Evolutionary conservation across 2,888 invertebrate species (phyloP).

Genomic region (Polydrusus cervinus): DNA sequence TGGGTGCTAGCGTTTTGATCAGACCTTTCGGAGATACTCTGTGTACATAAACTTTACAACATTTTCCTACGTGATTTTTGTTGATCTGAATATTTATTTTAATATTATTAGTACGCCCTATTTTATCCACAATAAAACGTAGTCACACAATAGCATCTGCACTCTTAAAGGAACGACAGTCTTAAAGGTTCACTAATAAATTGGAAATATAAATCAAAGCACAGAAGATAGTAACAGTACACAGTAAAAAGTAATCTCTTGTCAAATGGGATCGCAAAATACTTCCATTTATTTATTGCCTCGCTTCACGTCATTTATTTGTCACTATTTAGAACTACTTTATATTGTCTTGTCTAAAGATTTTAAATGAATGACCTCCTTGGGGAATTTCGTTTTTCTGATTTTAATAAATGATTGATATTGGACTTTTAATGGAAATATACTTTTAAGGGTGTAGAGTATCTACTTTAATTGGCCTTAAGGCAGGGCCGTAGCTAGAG

Average conservation of each 20-base stretch:
- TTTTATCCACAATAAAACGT: not conserved
- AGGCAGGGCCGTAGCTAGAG: too few species aligned
- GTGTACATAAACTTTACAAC: too few species aligned
- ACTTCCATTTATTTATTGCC: slow-evolving; percentile 37
- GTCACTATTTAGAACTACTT: slow-evolving; percentile 34
- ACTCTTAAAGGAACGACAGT: not conserved
- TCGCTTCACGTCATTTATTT: slow-evolving; percentile 31
- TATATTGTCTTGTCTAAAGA: slow-evolving; percentile 29
- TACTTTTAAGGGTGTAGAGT: too few species aligned
- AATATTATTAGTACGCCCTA: too few species aligned
- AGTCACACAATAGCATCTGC: not conserved
- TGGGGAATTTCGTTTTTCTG: not conserved
- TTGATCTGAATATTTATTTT: too few species aligned
- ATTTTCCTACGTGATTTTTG: too few species aligned
- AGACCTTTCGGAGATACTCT: too few species aligned
- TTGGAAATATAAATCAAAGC: slow-evolving; percentile 28
- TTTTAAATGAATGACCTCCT: slow-evolving; percentile 29
- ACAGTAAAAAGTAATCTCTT: slow-evolving; percentile 32
- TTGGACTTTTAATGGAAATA: too few species aligned
- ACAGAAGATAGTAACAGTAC: slow-evolving; percentile 19
- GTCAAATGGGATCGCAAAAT: slow-evolving; percentile 31
- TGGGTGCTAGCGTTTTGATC: too few species aligned
- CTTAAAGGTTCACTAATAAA: slow-evolving; percentile 22
- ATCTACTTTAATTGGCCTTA: too few species aligned
- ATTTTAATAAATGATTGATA: not conserved